Evolutionary conservation across 2,888 invertebrate species (phyloP).

Genomic region (Punctoribates punctum): DNA sequence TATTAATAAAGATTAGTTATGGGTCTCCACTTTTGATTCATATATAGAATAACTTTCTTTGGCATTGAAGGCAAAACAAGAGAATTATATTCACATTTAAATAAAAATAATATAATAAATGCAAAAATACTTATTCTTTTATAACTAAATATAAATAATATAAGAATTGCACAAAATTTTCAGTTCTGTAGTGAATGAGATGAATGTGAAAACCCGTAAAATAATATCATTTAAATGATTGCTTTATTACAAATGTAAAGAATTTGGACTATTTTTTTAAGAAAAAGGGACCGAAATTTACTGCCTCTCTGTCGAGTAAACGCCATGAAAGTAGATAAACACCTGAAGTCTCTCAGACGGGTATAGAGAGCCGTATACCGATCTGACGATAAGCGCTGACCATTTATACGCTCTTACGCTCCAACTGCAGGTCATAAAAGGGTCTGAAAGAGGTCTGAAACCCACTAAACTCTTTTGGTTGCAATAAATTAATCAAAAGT

Average conservation of each 20-base stretch:
- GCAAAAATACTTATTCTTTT: neutral
- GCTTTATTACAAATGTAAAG: conserved; percentile 8
- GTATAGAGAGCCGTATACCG: neutral
- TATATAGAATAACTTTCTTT: conserved; percentile 22
- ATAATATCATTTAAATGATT: conserved; percentile 2
- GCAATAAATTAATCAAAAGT: conserved; percentile 30
- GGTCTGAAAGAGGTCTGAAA: neutral
- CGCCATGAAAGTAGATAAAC: conserved; percentile 6
- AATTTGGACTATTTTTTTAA: neutral
- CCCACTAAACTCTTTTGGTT: conserved; percentile 5
- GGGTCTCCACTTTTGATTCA: conserved; percentile 7
- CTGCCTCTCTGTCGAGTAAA: neutral
- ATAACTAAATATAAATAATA: neutral
- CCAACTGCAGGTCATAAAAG: conserved; percentile 4
- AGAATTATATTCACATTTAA: neutral
- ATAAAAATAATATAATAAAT: conserved; percentile 21
- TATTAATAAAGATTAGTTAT: conserved; percentile 16
- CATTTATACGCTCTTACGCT: conserved; percentile 1
- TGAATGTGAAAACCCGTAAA: conserved; percentile 9
- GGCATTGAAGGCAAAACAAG: neutral
- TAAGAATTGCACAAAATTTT: conserved; percentile 19
- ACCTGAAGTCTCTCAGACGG: conserved; percentile 11
- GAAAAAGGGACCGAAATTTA: conserved; percentile 1
- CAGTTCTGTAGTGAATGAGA: neutral
- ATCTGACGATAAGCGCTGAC: neutral